Evolutionary conservation across 2,113 vertebrate species (phyloP).

Genomic region (Vidua chalybeata): DNA sequence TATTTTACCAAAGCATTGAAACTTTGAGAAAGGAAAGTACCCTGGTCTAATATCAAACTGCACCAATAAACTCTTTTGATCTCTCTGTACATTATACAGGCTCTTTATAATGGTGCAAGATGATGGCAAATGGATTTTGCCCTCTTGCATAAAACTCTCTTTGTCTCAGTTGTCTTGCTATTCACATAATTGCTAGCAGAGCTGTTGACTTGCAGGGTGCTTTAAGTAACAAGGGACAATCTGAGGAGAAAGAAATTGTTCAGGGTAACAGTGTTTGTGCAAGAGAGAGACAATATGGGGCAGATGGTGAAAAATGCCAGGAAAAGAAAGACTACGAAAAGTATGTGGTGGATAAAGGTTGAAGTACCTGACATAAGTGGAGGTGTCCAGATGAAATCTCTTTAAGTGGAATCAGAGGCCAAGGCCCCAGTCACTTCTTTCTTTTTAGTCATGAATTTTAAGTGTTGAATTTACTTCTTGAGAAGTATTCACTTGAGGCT

Average conservation of each 20-base stretch:
- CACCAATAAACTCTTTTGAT: background rate
- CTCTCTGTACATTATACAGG: background rate
- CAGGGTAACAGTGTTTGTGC: background rate
- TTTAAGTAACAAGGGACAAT: background rate
- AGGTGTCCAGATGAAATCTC: background rate
- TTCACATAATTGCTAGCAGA: background rate
- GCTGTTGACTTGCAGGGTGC: background rate
- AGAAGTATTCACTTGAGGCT: background rate
- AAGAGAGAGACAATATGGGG: background rate
- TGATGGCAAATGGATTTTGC: background rate
- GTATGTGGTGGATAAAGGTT: background rate
- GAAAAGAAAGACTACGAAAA: background rate
- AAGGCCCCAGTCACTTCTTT: background rate
- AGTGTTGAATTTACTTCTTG: background rate
- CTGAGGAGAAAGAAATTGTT: background rate
- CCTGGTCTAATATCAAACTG: background rate
- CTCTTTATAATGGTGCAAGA: background rate
- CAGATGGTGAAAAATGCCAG: background rate
- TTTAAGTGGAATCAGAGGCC: background rate
- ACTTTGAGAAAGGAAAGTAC: rapidly evolving
- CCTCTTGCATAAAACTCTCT: background rate
- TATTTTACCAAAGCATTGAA: background rate
- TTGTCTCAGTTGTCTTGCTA: background rate
- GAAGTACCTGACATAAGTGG: background rate
- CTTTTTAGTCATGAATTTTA: background rate